These are phyloP conservation scores for Setophaga petechia DNA, from an alignment of 2,113 vertebrate genomes.

Conservation along the genomic window DNA sequence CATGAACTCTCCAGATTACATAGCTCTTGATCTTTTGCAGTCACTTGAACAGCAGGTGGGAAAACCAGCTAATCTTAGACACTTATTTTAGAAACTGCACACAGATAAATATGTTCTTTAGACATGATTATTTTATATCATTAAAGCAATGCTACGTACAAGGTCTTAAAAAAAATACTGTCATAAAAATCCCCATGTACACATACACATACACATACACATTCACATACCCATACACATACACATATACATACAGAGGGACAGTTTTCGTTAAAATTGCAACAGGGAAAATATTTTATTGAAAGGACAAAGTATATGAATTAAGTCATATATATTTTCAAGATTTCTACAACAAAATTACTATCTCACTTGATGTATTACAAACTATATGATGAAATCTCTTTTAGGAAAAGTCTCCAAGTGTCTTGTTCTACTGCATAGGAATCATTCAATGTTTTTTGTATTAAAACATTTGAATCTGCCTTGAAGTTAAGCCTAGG, in stretches of 20 bases:
- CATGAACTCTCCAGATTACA: background rate
- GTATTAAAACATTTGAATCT: constrained; percentile 27
- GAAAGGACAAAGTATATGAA: background rate
- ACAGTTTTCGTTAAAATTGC: background rate
- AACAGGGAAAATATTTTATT: background rate
- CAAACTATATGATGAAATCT: background rate
- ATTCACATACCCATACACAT: no score
- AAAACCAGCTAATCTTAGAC: constrained; percentile 37
- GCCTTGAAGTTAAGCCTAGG: background rate
- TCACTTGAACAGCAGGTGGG: constrained; percentile 48
- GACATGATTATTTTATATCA: background rate
- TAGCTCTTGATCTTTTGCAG: constrained; percentile 24
- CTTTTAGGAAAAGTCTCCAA: background rate
- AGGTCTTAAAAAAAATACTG: background rate
- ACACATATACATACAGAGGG: background rate
- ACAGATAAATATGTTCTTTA: constrained; percentile 6
- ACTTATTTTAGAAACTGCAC: background rate
- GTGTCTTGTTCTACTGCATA: background rate
- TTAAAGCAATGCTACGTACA: background rate
- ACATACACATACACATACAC: no score
- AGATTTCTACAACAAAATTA: background rate
- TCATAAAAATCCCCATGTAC: background rate
- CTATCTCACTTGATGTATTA: background rate
- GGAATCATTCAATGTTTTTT: background rate
- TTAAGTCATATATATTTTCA: background rate